Evolutionary conservation across 1,140 invertebrate genomes (phyloP).

Genomic region (Dreissena polymorpha): DNA sequence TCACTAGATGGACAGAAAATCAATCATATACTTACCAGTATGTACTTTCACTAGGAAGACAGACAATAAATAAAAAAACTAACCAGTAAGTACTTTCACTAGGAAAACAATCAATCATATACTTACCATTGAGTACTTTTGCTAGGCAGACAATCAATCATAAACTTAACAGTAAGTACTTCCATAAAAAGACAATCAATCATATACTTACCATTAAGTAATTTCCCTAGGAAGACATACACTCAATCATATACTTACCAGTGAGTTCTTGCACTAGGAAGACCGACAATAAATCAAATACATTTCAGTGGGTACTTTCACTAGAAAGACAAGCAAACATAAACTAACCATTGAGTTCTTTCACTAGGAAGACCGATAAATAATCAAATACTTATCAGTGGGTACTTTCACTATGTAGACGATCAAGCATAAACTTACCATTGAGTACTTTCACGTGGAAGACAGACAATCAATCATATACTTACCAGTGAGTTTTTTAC

Average conservation of each 20-base stretch:
- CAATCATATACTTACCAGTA: no score
- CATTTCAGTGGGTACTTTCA: slow-evolving; percentile 11
- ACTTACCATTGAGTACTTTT: no score
- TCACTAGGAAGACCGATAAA: no score
- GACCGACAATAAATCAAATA: not conserved
- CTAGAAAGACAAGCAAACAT: not conserved
- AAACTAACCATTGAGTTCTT: not conserved
- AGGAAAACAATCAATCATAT: no score
- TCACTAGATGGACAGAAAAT: no score
- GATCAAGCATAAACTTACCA: not conserved
- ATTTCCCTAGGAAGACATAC: not conserved
- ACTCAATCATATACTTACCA: not conserved
- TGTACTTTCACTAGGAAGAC: no score
- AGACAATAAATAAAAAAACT: no score
- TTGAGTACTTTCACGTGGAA: not conserved
- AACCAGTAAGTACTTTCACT: no score
- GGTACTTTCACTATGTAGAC: no score
- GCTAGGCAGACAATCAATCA: not conserved
- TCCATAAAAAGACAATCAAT: not conserved
- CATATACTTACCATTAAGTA: slow-evolving; percentile 5
- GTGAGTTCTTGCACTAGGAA: no score
- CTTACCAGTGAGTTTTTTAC: not conserved
- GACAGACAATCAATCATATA: not conserved
- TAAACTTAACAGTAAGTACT: not conserved
- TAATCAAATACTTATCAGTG: not conserved